These are phyloP conservation scores for Tolypeutes matacus DNA, from an alignment of 2,797 vertebrate species.

Conservation along the genomic window DNA sequence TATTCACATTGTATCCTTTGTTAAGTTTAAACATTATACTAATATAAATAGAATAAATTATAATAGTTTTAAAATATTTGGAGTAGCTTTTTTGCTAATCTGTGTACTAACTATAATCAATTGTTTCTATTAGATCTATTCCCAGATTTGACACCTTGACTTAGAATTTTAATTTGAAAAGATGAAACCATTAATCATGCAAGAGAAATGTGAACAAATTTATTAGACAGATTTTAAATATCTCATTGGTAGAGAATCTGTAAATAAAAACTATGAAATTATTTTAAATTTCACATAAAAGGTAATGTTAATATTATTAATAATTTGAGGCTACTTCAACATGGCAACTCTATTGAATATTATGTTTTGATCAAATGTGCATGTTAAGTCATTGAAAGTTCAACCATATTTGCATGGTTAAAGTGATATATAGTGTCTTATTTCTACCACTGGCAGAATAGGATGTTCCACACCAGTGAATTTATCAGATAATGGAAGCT, in stretches of 20 bases:
- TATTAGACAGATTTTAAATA: neutral
- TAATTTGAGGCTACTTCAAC: neutral
- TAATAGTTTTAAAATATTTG: constrained; percentile 18
- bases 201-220: neutral
- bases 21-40: too few species aligned
- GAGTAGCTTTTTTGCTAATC: constrained; percentile 18
- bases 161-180: constrained; percentile 1
- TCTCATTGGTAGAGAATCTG: neutral
- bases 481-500: constrained; percentile 32
- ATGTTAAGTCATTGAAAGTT: neutral
- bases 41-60: constrained; percentile 55
- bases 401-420: neutral
- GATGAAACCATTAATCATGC: constrained; percentile 26
- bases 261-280: constrained; percentile 42
- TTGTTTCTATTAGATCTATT: too few species aligned
- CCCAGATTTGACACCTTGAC: neutral
- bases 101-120: constrained; percentile 17
- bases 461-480: neutral
- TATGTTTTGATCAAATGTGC: neutral
- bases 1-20: neutral
- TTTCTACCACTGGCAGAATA: neutral
- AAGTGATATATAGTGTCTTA: neutral
- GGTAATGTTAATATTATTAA: neutral
- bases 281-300: constrained; percentile 42
- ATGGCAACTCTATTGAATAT: neutral